These are phyloP conservation scores for Lissonota sp. DNA, from an alignment of 2,888 invertebrate genomes.

Conservation along the genomic window DNA sequence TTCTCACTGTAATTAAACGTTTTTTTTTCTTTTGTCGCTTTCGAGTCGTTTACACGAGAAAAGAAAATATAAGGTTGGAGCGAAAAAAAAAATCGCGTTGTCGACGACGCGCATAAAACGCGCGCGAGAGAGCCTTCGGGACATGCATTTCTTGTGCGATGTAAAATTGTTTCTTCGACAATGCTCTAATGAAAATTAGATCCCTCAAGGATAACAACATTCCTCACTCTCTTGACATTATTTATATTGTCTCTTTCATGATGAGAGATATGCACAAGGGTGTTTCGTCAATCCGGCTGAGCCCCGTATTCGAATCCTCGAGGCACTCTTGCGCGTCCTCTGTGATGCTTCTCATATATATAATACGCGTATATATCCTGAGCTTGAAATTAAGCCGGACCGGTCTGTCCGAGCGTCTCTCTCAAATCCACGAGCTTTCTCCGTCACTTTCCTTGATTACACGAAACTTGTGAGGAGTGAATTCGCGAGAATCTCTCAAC, in stretches of 20 bases:
- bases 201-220: constrained; percentile 74
- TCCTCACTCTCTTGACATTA: not conserved
- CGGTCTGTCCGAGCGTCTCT: constrained; percentile 25
- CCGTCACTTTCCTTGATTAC: constrained; percentile 74
- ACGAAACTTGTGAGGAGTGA: not conserved
- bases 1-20: constrained; percentile 15
- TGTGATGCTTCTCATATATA: constrained; percentile 16
- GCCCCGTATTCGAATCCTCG: constrained; percentile 55
- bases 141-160: constrained; percentile 59
- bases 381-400: constrained; percentile 39
- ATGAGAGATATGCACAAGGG: constrained; percentile 47
- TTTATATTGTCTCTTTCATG: constrained; percentile 1
- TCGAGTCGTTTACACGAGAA: not conserved
- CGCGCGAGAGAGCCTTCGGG: constrained; percentile 15
- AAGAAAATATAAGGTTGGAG: not conserved
- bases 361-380: constrained; percentile 36
- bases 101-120: not conserved
- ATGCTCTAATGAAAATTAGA: constrained; percentile 78
- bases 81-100: not conserved
- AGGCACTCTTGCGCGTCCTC: constrained; percentile 46
- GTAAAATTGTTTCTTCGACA: constrained; percentile 69
- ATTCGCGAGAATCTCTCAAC: too few relatives aligned
- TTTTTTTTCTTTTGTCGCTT: not conserved
- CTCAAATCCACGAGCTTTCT: constrained; percentile 44
- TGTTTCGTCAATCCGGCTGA: constrained; percentile 53